A percentile compares a stretch with the other conserved stretches of the same genome.
Conservation (phyloP, 2,113 vertebrate genomes). For the Phyllostomus discolor region DNA sequence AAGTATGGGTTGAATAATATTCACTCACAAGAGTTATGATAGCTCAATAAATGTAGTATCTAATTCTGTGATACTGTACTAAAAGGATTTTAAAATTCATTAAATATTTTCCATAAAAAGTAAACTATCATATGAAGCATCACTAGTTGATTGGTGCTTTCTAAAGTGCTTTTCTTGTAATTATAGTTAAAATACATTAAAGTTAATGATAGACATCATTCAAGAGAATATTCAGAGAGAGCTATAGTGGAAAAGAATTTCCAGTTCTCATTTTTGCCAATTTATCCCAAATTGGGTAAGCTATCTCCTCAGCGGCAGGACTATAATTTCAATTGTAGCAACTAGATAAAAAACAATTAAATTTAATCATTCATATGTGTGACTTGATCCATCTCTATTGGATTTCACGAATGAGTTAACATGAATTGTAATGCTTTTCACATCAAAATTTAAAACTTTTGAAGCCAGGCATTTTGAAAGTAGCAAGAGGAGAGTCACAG, state of each 20-base stretch:
- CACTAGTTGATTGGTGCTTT: conserved; percentile 24
- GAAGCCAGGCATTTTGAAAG: conserved; percentile 18
- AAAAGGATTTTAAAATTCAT: conserved; percentile 29
- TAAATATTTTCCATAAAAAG: conserved; percentile 31
- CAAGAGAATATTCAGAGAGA: neutral
- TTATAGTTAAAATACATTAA: conserved; percentile 41
- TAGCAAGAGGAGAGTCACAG: neutral
- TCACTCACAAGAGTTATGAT: neutral
- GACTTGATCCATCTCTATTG: conserved; percentile 1
- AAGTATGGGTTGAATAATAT: neutral
- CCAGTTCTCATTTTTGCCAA: conserved; percentile 2
- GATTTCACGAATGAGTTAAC: conserved; percentile 34
- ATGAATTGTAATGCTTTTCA: neutral
- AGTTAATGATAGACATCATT: conserved; percentile 9
- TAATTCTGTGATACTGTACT: conserved; percentile 28
- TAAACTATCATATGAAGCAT: conserved; percentile 12
- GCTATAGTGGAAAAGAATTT: conserved; percentile 1
- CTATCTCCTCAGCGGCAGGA: neutral
- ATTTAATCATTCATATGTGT: conserved; percentile 25
- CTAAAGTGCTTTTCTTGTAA: conserved; percentile 14
- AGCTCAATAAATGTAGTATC: neutral
- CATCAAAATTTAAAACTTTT: conserved; percentile 4
- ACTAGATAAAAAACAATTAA: conserved; percentile 39
- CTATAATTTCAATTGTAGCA: conserved; percentile 19
- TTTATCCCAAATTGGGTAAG: conserved; percentile 6